Evolutionary conservation across 2,113 vertebrate genomes (phyloP).

Genomic region (Crotalus viridis): DNA sequence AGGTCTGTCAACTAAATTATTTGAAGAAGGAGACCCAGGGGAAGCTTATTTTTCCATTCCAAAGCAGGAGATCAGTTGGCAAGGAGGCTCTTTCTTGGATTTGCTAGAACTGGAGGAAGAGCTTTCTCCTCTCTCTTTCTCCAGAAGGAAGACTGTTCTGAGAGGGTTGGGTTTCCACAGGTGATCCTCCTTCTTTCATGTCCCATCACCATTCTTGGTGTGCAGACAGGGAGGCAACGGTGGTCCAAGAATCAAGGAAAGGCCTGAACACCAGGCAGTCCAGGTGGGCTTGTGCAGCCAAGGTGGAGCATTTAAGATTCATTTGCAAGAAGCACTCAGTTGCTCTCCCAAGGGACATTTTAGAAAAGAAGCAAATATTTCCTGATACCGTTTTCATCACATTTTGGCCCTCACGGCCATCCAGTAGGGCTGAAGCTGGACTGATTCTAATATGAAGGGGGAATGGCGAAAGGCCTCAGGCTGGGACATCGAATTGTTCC

Average conservation of each 20-base stretch:
- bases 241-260: not conserved
- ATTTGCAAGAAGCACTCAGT: too few relatives aligned
- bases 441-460: not conserved
- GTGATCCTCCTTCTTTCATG: not conserved
- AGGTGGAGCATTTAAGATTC: not conserved
- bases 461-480: not conserved
- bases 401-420: not conserved
- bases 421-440: not conserved
- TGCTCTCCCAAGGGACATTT: not conserved
- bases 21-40: not conserved
- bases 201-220: not conserved
- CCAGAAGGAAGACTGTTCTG: not conserved
- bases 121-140: not conserved
- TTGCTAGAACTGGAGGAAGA: not conserved
- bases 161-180: not conserved
- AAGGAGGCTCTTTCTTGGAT: too few relatives aligned
- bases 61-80: not conserved
- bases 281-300: not conserved
- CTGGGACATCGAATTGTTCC: not conserved
- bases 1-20: not conserved
- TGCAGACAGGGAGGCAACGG: not conserved
- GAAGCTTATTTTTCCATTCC: not conserved
- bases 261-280: accelerated
- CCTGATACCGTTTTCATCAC: not conserved
- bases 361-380: not conserved